Conservation (phyloP, 2,797 vertebrate genomes). For the Notamacropus eugenii region DNA sequence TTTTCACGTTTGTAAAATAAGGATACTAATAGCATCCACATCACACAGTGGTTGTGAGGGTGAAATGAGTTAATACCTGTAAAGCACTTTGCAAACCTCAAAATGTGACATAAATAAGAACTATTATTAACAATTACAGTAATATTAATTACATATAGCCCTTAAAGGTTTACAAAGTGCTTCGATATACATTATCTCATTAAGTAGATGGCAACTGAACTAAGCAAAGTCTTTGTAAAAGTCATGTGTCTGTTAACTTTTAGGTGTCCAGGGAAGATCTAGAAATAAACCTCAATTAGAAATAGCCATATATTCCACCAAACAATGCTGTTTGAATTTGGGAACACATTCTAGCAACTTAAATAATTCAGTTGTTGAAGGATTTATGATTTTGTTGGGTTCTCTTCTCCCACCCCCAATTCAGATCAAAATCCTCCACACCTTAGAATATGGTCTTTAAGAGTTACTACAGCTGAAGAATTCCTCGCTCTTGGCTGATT, state of each 20-base stretch:
- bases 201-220: not conserved
- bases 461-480: not conserved
- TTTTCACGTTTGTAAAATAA: not conserved
- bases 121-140: not conserved
- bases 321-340: not conserved
- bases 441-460: not conserved
- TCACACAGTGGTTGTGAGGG: not conserved
- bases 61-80: not conserved
- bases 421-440: not conserved
- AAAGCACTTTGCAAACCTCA: not conserved
- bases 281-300: not conserved
- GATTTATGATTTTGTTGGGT: not conserved
- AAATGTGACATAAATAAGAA: not conserved
- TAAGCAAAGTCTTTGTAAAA: conserved; percentile 3
- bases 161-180: not conserved
- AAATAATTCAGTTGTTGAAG: not conserved
- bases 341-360: not conserved
- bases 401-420: not conserved
- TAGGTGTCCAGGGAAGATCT: not conserved
- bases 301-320: not conserved
- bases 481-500: not conserved
- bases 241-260: not conserved
- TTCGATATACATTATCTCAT: not conserved
- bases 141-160: not conserved
- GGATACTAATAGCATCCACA: not conserved